phyloP scores from a whole-genome alignment of 1,140 invertebrate species.

The Phocides pigmalion region DNA sequence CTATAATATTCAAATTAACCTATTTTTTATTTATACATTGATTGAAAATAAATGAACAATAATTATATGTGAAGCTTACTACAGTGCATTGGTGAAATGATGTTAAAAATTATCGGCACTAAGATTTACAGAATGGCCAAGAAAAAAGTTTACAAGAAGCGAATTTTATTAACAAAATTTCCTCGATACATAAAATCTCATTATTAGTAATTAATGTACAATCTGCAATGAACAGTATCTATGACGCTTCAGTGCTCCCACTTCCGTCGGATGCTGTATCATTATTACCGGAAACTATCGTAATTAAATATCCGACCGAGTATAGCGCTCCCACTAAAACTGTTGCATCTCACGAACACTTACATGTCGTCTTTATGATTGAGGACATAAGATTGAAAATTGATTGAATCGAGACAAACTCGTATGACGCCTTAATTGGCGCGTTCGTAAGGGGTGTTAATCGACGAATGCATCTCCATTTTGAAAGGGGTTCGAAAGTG shows the following conservation, averaged over 20 bases:
- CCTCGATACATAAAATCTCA: too few relatives aligned
- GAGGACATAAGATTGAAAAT: background rate
- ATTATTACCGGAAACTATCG: constrained; percentile 25
- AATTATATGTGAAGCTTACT: too few relatives aligned
- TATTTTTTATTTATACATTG: too few relatives aligned
- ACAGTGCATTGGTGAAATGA: too few relatives aligned
- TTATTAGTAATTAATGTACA: too few relatives aligned
- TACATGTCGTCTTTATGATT: background rate
- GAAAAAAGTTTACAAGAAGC: too few relatives aligned
- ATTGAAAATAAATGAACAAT: too few relatives aligned
- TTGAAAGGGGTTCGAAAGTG: background rate
- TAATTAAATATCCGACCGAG: constrained; percentile 20
- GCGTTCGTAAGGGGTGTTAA: background rate
- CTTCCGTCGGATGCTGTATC: constrained; percentile 3
- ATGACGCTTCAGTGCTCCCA: background rate
- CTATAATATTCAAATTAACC: too few relatives aligned
- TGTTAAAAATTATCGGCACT: too few relatives aligned
- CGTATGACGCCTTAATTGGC: background rate
- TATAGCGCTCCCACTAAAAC: background rate
- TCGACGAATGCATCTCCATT: constrained; percentile 1
- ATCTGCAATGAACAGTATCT: too few relatives aligned
- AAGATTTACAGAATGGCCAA: too few relatives aligned
- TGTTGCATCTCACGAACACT: background rate
- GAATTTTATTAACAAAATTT: too few relatives aligned
- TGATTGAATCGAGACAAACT: background rate